Percentiles rank a stretch among this genome's conserved stretches.
Conservation (phyloP, 2,888 invertebrate species). For the Perithous albicinctus region DNA sequence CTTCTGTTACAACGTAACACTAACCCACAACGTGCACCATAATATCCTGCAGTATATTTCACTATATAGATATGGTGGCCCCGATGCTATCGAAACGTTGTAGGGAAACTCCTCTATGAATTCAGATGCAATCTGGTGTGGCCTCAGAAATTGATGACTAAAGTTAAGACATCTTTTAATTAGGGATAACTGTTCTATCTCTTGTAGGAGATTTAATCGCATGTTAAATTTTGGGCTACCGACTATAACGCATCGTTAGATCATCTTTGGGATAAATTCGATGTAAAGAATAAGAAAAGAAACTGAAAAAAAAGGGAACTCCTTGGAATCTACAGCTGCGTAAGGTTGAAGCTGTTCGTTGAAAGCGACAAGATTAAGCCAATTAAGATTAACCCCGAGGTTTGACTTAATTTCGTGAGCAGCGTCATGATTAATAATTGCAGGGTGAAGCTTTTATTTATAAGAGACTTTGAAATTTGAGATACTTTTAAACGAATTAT, state of each 20-base stretch:
- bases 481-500: neutral
- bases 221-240: constrained; percentile 11
- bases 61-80: constrained; percentile 2
- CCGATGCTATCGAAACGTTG: constrained; percentile 9
- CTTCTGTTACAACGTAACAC: constrained; percentile 45
- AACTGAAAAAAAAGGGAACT: neutral
- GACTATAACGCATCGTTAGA: constrained; percentile 4
- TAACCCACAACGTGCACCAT: constrained; percentile 37
- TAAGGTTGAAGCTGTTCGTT: constrained; percentile 3
- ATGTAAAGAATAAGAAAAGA: too few relatives aligned
- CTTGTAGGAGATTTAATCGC: constrained; percentile 10
- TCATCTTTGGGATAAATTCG: constrained; percentile 8
- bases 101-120: constrained; percentile 3
- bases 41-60: constrained; percentile 13
- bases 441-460: neutral
- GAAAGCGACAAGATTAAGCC: neutral
- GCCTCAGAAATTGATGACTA: constrained; percentile 13
- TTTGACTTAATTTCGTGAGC: neutral
- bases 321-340: constrained; percentile 1
- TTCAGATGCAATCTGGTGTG: constrained; percentile 34
- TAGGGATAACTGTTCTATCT: constrained; percentile 25
- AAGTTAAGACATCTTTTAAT: constrained; percentile 44
- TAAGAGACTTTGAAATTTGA: neutral
- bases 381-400: neutral
- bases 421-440: constrained; percentile 9